Evolutionary conservation across 2,113 vertebrate genomes (phyloP).

Genomic region (Rhinogobius similis): DNA sequence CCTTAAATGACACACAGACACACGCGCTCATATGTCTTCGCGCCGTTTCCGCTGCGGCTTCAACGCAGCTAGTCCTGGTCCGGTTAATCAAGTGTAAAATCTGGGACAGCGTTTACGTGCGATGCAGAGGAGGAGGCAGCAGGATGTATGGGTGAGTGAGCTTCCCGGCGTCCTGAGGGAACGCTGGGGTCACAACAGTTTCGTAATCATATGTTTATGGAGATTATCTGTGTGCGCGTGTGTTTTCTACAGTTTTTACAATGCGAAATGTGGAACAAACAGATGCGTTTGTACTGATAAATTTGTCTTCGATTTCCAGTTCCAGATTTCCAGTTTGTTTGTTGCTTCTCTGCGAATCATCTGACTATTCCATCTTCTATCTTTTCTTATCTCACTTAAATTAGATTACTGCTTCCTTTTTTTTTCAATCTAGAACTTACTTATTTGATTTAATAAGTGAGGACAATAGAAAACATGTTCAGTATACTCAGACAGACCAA

Average conservation of each 20-base stretch:
- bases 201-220: constrained; percentile 20
- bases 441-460: no score
- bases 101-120: constrained; percentile 53
- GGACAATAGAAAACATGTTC: no score
- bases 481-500: no score
- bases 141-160: constrained; percentile 38
- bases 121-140: constrained; percentile 12
- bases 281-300: no score
- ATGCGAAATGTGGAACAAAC: not conserved
- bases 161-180: constrained; percentile 36
- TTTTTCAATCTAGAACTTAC: no score
- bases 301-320: no score
- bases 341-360: not conserved
- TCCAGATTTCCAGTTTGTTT: no score
- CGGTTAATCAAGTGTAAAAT: constrained; percentile 69
- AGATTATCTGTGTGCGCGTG: constrained; percentile 3
- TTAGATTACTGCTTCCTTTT: no score
- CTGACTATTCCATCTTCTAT: no score
- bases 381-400: no score
- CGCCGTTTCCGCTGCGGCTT: constrained; percentile 31
- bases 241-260: not conserved
- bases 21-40: constrained; percentile 4
- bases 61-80: constrained; percentile 53
- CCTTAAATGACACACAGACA: constrained; percentile 18
- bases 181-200: constrained; percentile 5